Base-by-base conservation (phyloP, 2,888 invertebrate genomes). In the Hypomecis punctinalis region DNA sequence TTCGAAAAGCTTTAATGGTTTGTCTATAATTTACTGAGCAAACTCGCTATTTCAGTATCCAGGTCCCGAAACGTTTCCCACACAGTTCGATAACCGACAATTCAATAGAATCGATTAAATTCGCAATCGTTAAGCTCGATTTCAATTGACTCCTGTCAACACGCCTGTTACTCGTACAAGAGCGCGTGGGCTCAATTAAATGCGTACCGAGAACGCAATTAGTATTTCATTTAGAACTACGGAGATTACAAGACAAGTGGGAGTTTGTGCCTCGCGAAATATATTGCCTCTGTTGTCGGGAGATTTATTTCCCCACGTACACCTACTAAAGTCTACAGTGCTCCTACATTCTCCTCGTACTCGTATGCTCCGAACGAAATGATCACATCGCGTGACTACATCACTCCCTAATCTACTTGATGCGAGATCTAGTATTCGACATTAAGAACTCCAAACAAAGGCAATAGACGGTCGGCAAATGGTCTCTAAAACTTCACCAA, bases 211-310 rank as follows among this genome's bases (percentile, higher is more conserved):
- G 73, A 77, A 80, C 72, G 80, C 81, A 82, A 83, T 83, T 84
- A 79, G 79, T 83, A 80, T 83, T 81, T 77, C 78, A 84, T 82
- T 83, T 80, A 75, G 76, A 77, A 73, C 71, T 72, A 71, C 71
- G 72, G 76, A 78, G 75, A 77, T 77, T 76, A 81, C 76, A 80
- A 78, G 76, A 80, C 72, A 74, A 74, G 76, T 75, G 74, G 75
- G 75, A 77, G 73, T 64, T 65, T 67, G 65, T 75, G 71, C 73
- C 76, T 73, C 71, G 72, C 60, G 70, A 72, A 75, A 79, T 81
- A 77, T 76, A 81, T 80, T 75, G 72, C 78, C 70, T 73, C 69
- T 73, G 71, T 59, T 74, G 67, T 73, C 62, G 51, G 73, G 69
- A 76, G 74, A 78, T 78, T 77, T 75, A 79, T 76, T 73, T 70